Evolutionary conservation across 2,113 vertebrate genomes (phyloP), one percentile per base, ranked within the genome.

Genomic region (Chauna torquata): DNA sequence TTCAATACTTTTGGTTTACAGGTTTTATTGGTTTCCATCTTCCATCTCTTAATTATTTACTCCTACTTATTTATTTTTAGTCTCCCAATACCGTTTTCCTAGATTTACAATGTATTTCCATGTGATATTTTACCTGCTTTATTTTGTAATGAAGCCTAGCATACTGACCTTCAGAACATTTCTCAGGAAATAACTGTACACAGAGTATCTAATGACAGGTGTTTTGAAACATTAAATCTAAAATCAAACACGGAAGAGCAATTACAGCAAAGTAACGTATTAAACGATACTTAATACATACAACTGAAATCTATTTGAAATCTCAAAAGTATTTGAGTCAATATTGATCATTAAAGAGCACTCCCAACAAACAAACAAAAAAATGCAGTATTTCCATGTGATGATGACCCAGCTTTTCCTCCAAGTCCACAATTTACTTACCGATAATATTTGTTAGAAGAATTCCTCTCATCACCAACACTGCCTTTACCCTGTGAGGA

Each of bases 401-500:
- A 66, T 13, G 65, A 42, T 0, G 2, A 75, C 47, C 52, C 71
- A 74, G 69, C 65, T 86, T 86, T 66, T 93, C 92, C n/a, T 94
- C 45, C 38, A 77, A 68, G 66, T 45, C 58, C 68, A 94, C n/a
- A 79, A 69, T 83, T 87, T 82, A 98, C 98, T 98, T 96, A 98
- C 98, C 98, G 98, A 79, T 97, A 98, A 96, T 98, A 98, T 97
- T 98, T 98, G 98, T 98, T 98, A 98, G 98, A 96, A 95, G 98
- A 90, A 97, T 98, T 98, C 97, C 98, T 98, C 94, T 98, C 98
- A 98, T 98, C 98, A 96, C 97, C 96, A 97, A 98, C 97, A 97
- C 97, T 98, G 97, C 98, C 96, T 98, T 98, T 98, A 98, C 98
- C 97, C 92, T 98, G 98, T 58, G 98, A 97, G 97, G 98, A 97